Percentiles rank a stretch among this genome's conserved stretches.
Evolutionary conservation across 1,140 invertebrate species (phyloP).

Genomic region (Trissolcus basalis): DNA sequence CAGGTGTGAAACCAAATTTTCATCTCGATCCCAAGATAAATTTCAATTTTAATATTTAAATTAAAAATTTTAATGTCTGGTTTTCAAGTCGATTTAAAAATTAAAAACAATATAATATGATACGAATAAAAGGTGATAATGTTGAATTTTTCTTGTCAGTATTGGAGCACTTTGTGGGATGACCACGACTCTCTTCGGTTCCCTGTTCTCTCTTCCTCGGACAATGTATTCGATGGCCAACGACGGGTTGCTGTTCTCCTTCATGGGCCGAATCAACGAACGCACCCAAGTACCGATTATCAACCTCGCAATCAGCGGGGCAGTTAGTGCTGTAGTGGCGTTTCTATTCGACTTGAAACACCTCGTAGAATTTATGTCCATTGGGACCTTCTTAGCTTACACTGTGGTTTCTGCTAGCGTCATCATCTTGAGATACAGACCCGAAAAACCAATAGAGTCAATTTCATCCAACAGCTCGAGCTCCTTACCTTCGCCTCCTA

Average conservation of each 20-base stretch:
- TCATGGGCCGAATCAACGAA: slow-evolving; percentile 83
- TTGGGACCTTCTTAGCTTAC: slow-evolving; percentile 92
- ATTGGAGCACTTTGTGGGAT: slow-evolving; percentile 93
- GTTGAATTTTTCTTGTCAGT: slow-evolving; percentile 68
- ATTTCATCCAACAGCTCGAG: slow-evolving; percentile 66
- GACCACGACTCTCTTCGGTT: slow-evolving; percentile 90
- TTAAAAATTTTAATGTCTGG: no score
- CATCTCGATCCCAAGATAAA: no score
- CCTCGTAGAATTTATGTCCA: slow-evolving; percentile 95
- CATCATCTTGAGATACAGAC: slow-evolving; percentile 88
- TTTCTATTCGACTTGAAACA: slow-evolving; percentile 92
- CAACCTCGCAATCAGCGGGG: slow-evolving; percentile 87
- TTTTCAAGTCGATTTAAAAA: no score
- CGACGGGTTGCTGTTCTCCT: slow-evolving; percentile 90
- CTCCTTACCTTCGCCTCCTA: slow-evolving; percentile 64
- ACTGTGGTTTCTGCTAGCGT: slow-evolving; percentile 93
- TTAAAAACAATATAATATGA: no score
- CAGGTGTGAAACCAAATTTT: no score
- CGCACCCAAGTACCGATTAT: slow-evolving; percentile 89
- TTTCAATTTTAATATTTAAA: no score
- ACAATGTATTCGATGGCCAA: slow-evolving; percentile 93
- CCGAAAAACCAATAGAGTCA: slow-evolving; percentile 77
- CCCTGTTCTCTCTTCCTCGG: slow-evolving; percentile 87
- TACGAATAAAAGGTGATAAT: no score
- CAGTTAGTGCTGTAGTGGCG: slow-evolving; percentile 86